Base-by-base conservation (phyloP, 2,113 vertebrate genomes). In the Oxygymnocypris stewartii region DNA sequence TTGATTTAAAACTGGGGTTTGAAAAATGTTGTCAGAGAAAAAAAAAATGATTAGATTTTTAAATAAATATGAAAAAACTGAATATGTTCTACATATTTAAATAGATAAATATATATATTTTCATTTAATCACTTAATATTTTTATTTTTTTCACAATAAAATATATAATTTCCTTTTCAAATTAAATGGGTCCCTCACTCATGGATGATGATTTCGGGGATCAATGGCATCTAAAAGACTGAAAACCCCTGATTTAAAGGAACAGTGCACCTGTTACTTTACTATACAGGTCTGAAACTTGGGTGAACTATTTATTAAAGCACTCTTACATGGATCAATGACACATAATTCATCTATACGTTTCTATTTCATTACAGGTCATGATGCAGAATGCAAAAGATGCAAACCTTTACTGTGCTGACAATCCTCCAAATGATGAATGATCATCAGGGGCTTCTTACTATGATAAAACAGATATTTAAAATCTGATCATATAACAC, bases 371-470 rank as follows among this genome's bases (percentile, higher is more conserved):
- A 20, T 79, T n/a, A n/a, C 28, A 8, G 28, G 57, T 63, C 1
- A 12, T 51, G 2, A 84, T 79, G 40, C 44, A 84, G 12, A 49
- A 85, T 4, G 49, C 13, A 13, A 54, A 67, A 54, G 2, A 4
- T 61, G 75, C 83, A 18, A 95, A 97, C 96, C 96, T 97, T 96
- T 92, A 90, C 95, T 94, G 84, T 95, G 92, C n/a, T 94, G 95
- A 87, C 97, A 97, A 0, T 95, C 91, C 2, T 95, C 95, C 87
- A 93, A 89, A 89, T 98, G 97, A 92, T 96, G 96, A 92, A 97
- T 97, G 86, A 95, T 88, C 94, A 98, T 98, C 91, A 98, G 67
- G 4, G 97, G 97, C 88, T 96, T 97, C 71, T 96, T 93, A 89
- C 97, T 98, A 89, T 54, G 79, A 57, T 81, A 88, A 84, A 23